Base-by-base conservation (phyloP, 2,113 vertebrate genomes). In the Corvus moneduloides region DNA sequence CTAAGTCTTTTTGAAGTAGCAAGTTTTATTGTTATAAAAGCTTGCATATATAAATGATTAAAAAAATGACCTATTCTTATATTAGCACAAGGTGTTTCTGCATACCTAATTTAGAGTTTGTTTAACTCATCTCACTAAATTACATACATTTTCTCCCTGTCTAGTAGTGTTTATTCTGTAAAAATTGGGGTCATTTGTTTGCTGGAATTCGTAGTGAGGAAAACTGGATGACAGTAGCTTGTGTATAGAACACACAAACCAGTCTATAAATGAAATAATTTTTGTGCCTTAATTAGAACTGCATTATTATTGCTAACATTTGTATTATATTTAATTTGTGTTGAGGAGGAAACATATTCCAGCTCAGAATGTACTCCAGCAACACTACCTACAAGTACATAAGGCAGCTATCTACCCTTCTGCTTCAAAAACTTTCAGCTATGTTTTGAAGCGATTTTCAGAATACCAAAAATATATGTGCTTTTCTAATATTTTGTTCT, bases 401-500 rank as follows among this genome's bases (percentile, higher is more conserved):
- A 41, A 22, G 62, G 16, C 77, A 91, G 44, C 52, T 94, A 30
- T 68, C 89, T 92, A 78, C 49, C 72, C 27, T 90, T 90, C 59
- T 79, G 26, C 76, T 95, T 96, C 51, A 88, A 62, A 74, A 48
- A 39, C 22, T 52, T 5, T 72, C n/a, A 92, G 43, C 49, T 68
- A 8, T 69, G 59, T 81, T 95, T 87, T 90, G 83, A 89, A 91
- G 21, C 19, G 85, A 93, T 72, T 93, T 96, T 90, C 23, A 54
- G 46, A 87, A 81, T 69, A 81, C 22, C 46, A 92, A 92, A 88
- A 96, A 48, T 87, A 58, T 10, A 73, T 17, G 66, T 73, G 49
- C 27, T 73, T 84, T 55, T 64, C 51, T 90, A 56, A 79, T 90
- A 87, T 90, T 94, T 95, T 74, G 54, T 10, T 12, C 14, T 85